Base-by-base conservation (phyloP, 2,113 vertebrate genomes). In the Fukomys damarensis region DNA sequence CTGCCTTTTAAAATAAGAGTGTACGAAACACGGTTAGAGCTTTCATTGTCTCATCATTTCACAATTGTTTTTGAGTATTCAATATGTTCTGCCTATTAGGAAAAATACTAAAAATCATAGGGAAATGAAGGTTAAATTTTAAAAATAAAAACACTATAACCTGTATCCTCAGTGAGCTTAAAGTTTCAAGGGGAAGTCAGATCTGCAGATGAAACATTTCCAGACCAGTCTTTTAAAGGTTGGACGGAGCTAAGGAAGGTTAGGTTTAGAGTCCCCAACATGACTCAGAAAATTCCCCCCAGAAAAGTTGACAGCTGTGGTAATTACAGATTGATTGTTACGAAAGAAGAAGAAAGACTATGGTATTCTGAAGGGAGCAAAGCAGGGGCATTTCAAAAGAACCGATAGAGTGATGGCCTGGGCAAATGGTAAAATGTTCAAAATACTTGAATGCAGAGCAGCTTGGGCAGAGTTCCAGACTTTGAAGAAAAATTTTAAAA, bases 31-130 rank as follows among this genome's bases (percentile, higher is more conserved):
- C 11, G 76, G 13, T 84, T 56, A 93, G 83, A 82, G 68, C 4
- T 93, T 95, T 66, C 63, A 28, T 77, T 93, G 32, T 83, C 32
- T 24, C 90, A 54, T 72, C 70, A 63, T n/a, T 61, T 87, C 74
- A 63, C 16, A 82, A 77, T 85, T 20, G 8, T 16, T 28, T 89
- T 86, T 74, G n/a, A 63, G 26, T 7, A 93, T 63, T 56, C 35
- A 70, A 12, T 85, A 24, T 89, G 32, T 94, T 93, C 61, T 94
- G 70, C 61, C 46, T 89, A 26, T 85, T 92, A 87, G 54, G 1
- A 12, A 95, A 89, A 92, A 77, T 2, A 86, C 17, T 92, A 46
- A 77, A 85, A 43, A 56, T 46, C 38, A 81, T 66, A 92, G 20
- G 5, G 20, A 93, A 20, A 46, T 52, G 58, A 83, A 84, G 13